Evolutionary conservation across 2,888 invertebrate species (phyloP).

Genomic region (Andrena flavipes): DNA sequence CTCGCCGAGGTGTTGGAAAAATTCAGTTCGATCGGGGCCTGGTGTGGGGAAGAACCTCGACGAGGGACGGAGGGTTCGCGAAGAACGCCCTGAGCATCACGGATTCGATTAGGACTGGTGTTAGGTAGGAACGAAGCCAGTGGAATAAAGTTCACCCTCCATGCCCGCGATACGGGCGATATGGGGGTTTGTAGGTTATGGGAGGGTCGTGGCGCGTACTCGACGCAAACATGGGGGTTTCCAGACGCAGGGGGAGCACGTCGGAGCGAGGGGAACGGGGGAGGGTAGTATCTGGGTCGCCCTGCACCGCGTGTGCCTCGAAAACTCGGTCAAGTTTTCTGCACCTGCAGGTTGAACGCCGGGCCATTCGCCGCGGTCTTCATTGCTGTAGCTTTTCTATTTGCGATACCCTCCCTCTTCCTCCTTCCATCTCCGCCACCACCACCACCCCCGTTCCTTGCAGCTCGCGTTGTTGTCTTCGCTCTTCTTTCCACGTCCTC

Average conservation of each 20-base stretch:
- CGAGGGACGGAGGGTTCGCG: not conserved
- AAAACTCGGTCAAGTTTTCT: slow-evolving; percentile 84
- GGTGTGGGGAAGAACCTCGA: not conserved
- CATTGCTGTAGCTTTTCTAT: slow-evolving; percentile 58
- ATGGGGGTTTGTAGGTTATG: slow-evolving; percentile 51
- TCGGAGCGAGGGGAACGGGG: slow-evolving; percentile 12
- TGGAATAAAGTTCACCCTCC: slow-evolving; percentile 36
- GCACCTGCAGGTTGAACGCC: slow-evolving; percentile 81
- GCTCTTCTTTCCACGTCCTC: slow-evolving; percentile 31
- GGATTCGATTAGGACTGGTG: not conserved
- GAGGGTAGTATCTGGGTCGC: slow-evolving; percentile 79
- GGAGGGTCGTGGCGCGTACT: slow-evolving; percentile 41
- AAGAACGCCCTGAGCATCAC: not conserved
- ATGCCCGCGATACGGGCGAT: slow-evolving; percentile 17
- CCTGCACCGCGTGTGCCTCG: slow-evolving; percentile 81
- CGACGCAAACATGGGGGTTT: slow-evolving; percentile 48
- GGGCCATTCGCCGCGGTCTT: slow-evolving; percentile 58
- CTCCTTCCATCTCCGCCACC: not conserved
- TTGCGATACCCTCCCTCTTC: slow-evolving; percentile 45
- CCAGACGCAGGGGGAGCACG: slow-evolving; percentile 37
- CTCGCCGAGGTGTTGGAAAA: too few species aligned
- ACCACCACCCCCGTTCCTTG: not conserved
- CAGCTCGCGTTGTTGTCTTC: slow-evolving; percentile 28
- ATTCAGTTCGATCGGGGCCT: too few species aligned
- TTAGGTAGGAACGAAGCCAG: not conserved